Evolutionary conservation across 2,797 vertebrate species (phyloP).

Genomic region (Trachops cirrhosus): DNA sequence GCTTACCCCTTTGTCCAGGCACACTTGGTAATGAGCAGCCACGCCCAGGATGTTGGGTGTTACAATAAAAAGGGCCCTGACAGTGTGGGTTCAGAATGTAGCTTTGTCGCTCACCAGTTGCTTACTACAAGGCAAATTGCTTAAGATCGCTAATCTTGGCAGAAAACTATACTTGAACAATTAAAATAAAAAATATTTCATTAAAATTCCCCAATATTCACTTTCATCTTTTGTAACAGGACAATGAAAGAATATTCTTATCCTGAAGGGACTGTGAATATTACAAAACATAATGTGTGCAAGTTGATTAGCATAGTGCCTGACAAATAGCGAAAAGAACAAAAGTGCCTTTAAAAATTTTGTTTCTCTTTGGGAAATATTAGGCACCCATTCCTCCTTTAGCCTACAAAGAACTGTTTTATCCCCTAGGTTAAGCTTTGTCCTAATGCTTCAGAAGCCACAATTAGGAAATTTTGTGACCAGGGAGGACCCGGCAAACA

Average conservation of each 20-base stretch:
- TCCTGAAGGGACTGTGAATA: background rate
- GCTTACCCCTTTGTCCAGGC: too few relatives aligned
- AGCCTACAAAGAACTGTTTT: background rate
- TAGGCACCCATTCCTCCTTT: background rate
- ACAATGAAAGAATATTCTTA: background rate
- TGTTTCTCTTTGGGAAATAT: background rate
- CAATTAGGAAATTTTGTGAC: background rate
- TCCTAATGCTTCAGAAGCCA: background rate
- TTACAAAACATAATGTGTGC: background rate
- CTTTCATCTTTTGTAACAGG: background rate
- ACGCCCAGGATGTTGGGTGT: fast-evolving
- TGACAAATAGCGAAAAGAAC: background rate
- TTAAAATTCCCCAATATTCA: background rate
- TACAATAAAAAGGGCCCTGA: background rate
- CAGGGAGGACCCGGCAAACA: background rate
- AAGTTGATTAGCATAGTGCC: background rate
- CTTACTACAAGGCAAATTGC: background rate
- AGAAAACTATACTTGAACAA: too few relatives aligned
- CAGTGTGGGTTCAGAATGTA: background rate
- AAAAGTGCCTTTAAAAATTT: background rate
- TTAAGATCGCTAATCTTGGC: background rate
- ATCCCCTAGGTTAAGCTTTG: background rate
- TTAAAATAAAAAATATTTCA: too few relatives aligned
- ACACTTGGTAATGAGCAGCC: background rate
- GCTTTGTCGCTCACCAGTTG: background rate